Conservation (phyloP, 2,113 vertebrate species). For the Egretta garzetta region DNA sequence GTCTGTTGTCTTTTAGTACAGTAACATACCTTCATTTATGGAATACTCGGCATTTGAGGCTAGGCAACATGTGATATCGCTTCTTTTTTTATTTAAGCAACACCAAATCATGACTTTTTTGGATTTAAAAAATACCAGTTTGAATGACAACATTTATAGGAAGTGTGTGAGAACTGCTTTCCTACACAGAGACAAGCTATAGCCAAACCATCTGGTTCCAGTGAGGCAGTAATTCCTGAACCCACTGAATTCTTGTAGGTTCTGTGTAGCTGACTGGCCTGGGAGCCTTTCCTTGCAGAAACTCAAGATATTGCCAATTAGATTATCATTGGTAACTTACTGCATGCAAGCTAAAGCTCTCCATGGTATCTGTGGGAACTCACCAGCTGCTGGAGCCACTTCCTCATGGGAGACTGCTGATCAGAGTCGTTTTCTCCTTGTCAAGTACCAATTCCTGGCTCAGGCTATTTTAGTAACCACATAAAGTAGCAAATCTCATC, state of each 20-base stretch:
- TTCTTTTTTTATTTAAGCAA: neutral
- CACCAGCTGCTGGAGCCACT: neutral
- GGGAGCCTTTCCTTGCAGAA: neutral
- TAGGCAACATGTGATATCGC: neutral
- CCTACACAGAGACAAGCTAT: constrained; percentile 50
- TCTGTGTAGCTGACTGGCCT: neutral
- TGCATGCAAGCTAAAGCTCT: neutral
- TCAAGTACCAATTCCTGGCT: neutral
- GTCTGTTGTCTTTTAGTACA: neutral
- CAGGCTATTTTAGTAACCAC: neutral
- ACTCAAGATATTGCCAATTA: neutral
- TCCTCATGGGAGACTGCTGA: neutral
- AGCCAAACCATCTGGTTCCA: constrained; percentile 59
- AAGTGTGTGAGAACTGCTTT: constrained; percentile 58
- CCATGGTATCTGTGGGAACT: neutral
- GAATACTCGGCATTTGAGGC: neutral
- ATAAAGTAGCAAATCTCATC: neutral
- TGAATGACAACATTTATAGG: constrained; percentile 57
- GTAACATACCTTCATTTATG: neutral
- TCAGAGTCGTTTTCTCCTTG: neutral
- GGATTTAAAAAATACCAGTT: constrained; percentile 15
- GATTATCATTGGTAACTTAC: neutral
- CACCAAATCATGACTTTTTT: neutral
- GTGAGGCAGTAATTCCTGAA: constrained; percentile 36
- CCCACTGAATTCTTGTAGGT: neutral